Evolutionary conservation across 2,888 invertebrate genomes (phyloP).

Genomic region (Helleia helle): DNA sequence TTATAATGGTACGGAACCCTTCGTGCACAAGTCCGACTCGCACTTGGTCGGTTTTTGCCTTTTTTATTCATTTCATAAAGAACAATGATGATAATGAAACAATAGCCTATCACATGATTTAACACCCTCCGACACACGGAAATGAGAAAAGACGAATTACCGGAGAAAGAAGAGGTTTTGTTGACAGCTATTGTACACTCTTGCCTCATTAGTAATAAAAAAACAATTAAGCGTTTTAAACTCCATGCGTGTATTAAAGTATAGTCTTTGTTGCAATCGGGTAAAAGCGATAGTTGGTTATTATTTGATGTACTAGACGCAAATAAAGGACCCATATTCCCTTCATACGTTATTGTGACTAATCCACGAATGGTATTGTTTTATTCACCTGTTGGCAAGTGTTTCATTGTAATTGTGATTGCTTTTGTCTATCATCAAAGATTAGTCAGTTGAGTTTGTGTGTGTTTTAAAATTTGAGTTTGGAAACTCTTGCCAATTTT

Average conservation of each 20-base stretch:
- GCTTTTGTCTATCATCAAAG: too few relatives aligned
- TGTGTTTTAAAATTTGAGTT: too few relatives aligned
- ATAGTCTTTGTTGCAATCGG: conserved; percentile 22
- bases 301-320: conserved; percentile 8
- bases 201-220: conserved; percentile 66
- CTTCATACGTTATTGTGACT: conserved; percentile 67
- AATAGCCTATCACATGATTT: background rate
- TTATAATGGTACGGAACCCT: too few relatives aligned
- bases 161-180: conserved; percentile 43
- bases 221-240: conserved; percentile 47
- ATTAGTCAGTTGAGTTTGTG: too few relatives aligned
- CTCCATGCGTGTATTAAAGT: conserved; percentile 32
- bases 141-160: conserved; percentile 45
- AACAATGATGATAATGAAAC: conserved; percentile 7
- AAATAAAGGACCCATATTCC: conserved; percentile 40
- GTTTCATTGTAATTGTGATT: conserved; percentile 16
- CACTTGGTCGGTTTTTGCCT: too few relatives aligned
- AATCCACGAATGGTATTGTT: conserved; percentile 64
- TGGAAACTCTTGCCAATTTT: too few relatives aligned
- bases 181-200: conserved; percentile 61
- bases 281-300: conserved; percentile 29
- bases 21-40: too few relatives aligned
- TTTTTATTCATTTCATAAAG: background rate
- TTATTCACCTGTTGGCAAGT: conserved; percentile 23
- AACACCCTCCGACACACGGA: conserved; percentile 12